phyloP scores from a whole-genome alignment of 2,888 invertebrate genomes.

The Stratiomys singularior region DNA sequence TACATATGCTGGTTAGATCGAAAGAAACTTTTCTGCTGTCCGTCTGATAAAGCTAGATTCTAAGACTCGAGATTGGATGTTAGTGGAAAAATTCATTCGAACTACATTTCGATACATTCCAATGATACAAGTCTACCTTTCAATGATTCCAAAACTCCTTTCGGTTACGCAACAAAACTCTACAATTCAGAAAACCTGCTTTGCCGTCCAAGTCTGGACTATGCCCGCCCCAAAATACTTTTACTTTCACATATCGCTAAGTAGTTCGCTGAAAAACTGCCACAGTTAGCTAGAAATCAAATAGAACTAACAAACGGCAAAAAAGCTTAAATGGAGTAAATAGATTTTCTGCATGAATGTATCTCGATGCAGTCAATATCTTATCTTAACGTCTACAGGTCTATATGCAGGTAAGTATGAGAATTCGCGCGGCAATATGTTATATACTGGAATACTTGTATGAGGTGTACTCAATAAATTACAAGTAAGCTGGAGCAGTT shows the following conservation, averaged over 20 bases:
- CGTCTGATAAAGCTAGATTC: too few species aligned
- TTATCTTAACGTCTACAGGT: background rate
- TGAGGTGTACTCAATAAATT: slow-evolving; percentile 32
- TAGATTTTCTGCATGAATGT: background rate
- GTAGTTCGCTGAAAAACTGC: background rate
- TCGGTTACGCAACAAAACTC: background rate
- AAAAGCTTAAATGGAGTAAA: background rate
- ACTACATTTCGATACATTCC: background rate
- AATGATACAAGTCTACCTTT: background rate
- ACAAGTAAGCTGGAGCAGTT: slow-evolving; percentile 16
- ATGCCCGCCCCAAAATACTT: slow-evolving; percentile 34
- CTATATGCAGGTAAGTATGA: background rate
- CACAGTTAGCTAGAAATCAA: background rate
- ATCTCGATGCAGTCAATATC: too few species aligned
- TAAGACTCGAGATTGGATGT: too few species aligned
- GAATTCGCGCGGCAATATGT: too few species aligned
- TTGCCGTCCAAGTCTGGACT: background rate
- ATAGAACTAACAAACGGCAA: slow-evolving; percentile 5
- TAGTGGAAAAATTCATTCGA: background rate
- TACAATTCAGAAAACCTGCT: background rate
- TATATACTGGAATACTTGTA: background rate
- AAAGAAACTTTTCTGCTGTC: too few species aligned
- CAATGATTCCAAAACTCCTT: slow-evolving; percentile 6
- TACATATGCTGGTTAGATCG: too few species aligned
- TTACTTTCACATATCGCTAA: slow-evolving; percentile 32